phyloP scores from a whole-genome alignment of 2,888 invertebrate species.

The Metellina segmentata region DNA sequence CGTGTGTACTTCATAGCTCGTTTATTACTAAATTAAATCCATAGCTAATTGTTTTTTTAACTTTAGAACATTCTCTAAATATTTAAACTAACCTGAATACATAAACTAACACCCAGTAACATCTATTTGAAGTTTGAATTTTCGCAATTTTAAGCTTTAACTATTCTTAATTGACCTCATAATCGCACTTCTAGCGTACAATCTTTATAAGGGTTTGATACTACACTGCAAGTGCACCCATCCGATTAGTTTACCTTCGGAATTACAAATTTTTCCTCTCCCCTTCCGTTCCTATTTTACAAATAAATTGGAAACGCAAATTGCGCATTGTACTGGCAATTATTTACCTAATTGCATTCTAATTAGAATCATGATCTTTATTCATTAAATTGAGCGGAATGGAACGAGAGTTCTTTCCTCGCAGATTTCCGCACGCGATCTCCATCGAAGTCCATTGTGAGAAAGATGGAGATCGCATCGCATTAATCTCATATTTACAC shows the following conservation, averaged over 20 bases:
- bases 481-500: slow-evolving; percentile 1
- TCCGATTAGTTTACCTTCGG: not conserved
- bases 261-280: not conserved
- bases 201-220: too few relatives aligned
- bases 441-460: not conserved
- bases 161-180: too few relatives aligned
- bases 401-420: not conserved
- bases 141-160: too few relatives aligned
- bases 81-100: too few relatives aligned
- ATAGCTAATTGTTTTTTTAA: too few relatives aligned
- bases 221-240: not conserved
- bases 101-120: too few relatives aligned
- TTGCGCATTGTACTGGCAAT: not conserved
- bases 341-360: not conserved
- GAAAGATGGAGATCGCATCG: not conserved
- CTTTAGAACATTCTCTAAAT: too few relatives aligned
- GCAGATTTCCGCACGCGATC: not conserved
- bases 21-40: too few relatives aligned
- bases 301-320: not conserved
- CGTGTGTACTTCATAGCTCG: too few relatives aligned
- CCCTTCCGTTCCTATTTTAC: not conserved
- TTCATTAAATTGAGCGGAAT: not conserved
- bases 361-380: not conserved
- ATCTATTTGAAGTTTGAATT: too few relatives aligned
- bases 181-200: too few relatives aligned